A percentile compares a stretch with the other conserved stretches of the same genome.
Evolutionary conservation across 2,113 vertebrate species (phyloP).

Genomic region (Pollachius pollachius): DNA sequence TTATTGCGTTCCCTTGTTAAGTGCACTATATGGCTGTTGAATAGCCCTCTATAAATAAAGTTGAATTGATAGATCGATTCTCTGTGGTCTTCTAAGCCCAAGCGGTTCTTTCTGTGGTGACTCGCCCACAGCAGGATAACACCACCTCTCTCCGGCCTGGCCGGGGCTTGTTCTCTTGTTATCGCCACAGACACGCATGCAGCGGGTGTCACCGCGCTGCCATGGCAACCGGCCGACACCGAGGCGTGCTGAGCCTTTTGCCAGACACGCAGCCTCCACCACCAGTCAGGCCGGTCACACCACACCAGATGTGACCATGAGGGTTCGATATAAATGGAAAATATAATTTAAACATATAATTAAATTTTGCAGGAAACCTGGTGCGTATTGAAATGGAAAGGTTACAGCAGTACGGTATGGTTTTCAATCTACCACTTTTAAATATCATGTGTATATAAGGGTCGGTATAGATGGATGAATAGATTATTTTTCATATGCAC

Average conservation of each 20-base stretch:
- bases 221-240: neutral
- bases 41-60: no score
- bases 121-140: no score
- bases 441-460: no score
- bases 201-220: neutral
- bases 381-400: neutral
- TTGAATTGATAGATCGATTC: no score
- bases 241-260: neutral
- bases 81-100: no score
- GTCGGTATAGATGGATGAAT: neutral
- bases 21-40: no score
- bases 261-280: neutral
- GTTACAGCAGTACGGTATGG: neutral
- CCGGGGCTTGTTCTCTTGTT: neutral
- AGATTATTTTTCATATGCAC: neutral
- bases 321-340: neutral
- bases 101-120: no score
- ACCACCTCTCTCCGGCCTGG: neutral
- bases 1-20: no score
- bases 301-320: neutral
- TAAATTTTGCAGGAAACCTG: neutral
- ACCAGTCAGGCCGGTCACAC: neutral
- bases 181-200: neutral
- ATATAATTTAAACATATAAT: neutral
- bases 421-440: no score